Conservation (phyloP, 2,888 invertebrate genomes). For the Pimpla rufipes region DNA sequence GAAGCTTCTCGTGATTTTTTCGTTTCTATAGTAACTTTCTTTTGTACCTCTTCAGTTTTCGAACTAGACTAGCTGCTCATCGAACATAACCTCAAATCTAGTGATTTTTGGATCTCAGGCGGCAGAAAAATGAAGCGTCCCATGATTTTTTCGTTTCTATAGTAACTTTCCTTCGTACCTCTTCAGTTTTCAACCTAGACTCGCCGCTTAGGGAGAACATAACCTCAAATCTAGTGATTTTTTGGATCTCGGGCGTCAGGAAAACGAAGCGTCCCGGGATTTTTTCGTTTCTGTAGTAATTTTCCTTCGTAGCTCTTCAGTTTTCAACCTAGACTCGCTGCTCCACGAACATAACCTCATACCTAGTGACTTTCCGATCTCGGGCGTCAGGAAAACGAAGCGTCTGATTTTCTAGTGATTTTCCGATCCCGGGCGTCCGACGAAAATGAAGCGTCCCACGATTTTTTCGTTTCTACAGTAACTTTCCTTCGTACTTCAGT, state of each 20-base stretch:
- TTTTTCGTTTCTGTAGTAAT: constrained; percentile 5
- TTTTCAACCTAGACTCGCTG: no score
- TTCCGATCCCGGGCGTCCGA: background rate
- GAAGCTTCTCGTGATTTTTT: background rate
- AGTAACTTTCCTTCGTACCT: constrained; percentile 14
- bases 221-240: no score
- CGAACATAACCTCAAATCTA: no score
- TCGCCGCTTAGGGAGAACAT: no score
- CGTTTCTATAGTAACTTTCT: constrained; percentile 25
- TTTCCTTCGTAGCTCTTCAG: background rate
- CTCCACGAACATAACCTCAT: no score
- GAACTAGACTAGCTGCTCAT: no score
- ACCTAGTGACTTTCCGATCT: background rate
- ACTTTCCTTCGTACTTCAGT: constrained; percentile 1
- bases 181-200: background rate
- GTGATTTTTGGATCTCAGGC: background rate
- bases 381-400: no score
- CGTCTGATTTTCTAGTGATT: no score
- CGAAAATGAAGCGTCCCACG: background rate
- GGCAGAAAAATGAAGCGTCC: background rate
- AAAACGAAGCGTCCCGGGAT: background rate
- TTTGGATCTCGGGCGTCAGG: background rate
- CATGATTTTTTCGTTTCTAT: background rate
- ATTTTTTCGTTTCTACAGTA: constrained; percentile 5
- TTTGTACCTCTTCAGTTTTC: background rate